phyloP scores from a whole-genome alignment of 35 echinoderm and acorn worm genomes.

The Anneissia japonica region DNA sequence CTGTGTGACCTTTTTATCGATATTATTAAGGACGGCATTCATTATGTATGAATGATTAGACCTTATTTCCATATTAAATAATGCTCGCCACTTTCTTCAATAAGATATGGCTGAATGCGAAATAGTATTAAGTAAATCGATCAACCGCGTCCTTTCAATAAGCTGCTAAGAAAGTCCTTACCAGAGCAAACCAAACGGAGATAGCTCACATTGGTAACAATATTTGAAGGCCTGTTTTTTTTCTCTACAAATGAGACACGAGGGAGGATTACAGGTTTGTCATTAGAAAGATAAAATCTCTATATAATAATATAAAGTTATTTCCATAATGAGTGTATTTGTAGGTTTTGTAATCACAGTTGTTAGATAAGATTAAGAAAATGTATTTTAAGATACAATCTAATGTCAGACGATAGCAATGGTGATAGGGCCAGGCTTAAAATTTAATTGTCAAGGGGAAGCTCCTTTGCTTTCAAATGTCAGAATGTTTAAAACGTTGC shows the following conservation, averaged over 20 bases:
- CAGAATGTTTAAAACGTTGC: no score
- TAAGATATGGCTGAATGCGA: neutral
- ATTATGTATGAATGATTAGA: conserved; percentile 2
- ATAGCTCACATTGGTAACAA: neutral
- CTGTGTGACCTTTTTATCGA: no score
- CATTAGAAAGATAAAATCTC: neutral
- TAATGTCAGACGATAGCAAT: no score
- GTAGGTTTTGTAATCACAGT: neutral
- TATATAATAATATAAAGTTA: neutral
- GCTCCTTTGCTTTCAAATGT: no score
- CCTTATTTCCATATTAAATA: neutral
- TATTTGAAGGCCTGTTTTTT: neutral
- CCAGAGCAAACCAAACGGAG: neutral
- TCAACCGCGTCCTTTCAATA: conserved; percentile 1
- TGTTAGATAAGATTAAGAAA: no score
- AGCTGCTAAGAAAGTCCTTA: neutral
- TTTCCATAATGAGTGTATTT: neutral
- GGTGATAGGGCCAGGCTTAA: no score
- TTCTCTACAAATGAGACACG: neutral
- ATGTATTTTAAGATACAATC: no score
- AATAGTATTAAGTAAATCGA: neutral
- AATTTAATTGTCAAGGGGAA: no score
- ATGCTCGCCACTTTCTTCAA: neutral
- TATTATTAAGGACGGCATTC: neutral
- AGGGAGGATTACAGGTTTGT: neutral